phyloP scores from a whole-genome alignment of 2,113 vertebrate species.

The Triplophysa rosa region DNA sequence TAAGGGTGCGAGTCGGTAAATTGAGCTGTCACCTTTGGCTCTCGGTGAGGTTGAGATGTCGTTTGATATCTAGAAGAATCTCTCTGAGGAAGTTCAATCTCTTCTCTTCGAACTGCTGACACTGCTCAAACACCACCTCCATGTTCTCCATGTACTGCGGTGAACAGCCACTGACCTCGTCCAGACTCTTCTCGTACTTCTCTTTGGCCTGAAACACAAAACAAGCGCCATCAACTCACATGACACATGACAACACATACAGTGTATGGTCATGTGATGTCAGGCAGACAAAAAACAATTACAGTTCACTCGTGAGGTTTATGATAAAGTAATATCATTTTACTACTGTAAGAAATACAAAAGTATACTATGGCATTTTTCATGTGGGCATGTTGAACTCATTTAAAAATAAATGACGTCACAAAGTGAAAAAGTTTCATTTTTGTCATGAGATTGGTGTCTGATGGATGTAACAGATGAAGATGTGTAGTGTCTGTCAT shows the following conservation, averaged over 20 bases:
- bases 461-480: too few relatives aligned
- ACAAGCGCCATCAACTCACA: neutral
- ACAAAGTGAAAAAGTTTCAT: too few relatives aligned
- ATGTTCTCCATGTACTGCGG: slow-evolving; percentile 93
- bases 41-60: slow-evolving; percentile 91
- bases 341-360: too few relatives aligned
- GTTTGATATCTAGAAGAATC: slow-evolving; percentile 90
- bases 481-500: neutral
- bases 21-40: slow-evolving; percentile 80
- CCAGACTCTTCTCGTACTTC: slow-evolving; percentile 92
- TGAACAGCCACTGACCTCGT: slow-evolving; percentile 87
- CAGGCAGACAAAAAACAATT: too few relatives aligned
- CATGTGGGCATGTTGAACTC: too few relatives aligned
- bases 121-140: slow-evolving; percentile 92
- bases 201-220: slow-evolving; percentile 81
- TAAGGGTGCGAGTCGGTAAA: neutral
- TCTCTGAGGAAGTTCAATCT: slow-evolving; percentile 91
- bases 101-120: slow-evolving; percentile 96
- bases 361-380: too few relatives aligned
- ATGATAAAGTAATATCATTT: too few relatives aligned
- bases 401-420: too few relatives aligned
- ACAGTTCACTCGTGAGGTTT: too few relatives aligned
- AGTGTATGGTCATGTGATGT: too few relatives aligned
- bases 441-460: too few relatives aligned
- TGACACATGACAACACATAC: neutral